A percentile compares a stretch with the other conserved stretches of the same genome.
Conservation (phyloP, 2,113 vertebrate species). For the Panthera uncia region DNA sequence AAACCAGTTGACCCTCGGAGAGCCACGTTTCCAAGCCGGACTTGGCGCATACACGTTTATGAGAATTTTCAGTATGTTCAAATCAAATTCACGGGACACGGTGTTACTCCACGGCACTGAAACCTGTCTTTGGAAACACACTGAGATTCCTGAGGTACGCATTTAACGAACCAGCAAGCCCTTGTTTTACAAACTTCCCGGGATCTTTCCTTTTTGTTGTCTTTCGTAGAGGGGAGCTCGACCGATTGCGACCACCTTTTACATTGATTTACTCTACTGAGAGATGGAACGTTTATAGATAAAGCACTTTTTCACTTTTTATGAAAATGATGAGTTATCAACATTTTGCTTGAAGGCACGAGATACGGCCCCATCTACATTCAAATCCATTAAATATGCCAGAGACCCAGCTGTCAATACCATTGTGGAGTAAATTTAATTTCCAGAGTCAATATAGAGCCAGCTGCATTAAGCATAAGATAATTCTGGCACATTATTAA, state of each 20-base stretch:
- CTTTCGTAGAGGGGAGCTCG: conserved; percentile 46
- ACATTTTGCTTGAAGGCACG: conserved; percentile 86
- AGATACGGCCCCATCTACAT: conserved; percentile 81
- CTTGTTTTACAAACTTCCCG: conserved; percentile 65
- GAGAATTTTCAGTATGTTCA: conserved; percentile 82
- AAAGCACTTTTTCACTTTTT: conserved; percentile 81
- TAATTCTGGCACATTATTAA: conserved; percentile 89
- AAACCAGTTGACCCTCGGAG: not conserved
- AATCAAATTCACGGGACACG: conserved; percentile 68
- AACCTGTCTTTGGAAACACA: conserved; percentile 45
- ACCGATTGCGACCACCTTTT: conserved; percentile 57
- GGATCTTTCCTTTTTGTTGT: conserved; percentile 59
- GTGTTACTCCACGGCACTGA: conserved; percentile 63
- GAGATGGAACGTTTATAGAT: conserved; percentile 66
- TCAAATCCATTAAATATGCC: conserved; percentile 88
- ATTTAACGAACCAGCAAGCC: conserved; percentile 49
- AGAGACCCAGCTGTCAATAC: conserved; percentile 90
- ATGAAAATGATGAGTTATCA: conserved; percentile 87
- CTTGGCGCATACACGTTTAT: conserved; percentile 79
- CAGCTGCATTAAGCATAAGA: conserved; percentile 89
- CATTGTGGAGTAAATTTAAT: conserved; percentile 88
- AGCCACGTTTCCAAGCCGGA: conserved; percentile 35
- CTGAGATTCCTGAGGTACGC: conserved; percentile 42
- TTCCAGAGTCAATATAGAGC: conserved; percentile 90
- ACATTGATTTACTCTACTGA: conserved; percentile 60